These are phyloP conservation scores for Epizoanthus illoricatus DNA, from an alignment of 92 coral and sea anemone species.

Conservation along the genomic window DNA sequence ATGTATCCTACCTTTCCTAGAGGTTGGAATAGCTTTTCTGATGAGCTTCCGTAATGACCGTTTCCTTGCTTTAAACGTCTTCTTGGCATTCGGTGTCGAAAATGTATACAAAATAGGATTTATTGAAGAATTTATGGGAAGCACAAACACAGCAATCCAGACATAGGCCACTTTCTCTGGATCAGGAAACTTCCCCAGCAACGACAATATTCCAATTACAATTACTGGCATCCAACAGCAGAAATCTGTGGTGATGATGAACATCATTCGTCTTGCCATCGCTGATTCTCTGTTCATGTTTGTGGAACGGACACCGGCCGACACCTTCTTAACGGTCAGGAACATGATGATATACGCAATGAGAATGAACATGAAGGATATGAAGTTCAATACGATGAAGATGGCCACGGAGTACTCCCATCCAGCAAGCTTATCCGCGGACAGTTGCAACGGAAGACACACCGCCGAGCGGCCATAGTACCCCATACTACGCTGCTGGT, in stretches of 20 bases:
- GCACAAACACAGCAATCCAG: conserved; percentile 44
- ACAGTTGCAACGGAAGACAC: conserved; percentile 82
- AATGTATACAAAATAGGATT: conserved; percentile 41
- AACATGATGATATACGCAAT: conserved; percentile 74
- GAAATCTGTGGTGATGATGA: conserved; percentile 66
- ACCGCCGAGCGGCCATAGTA: conserved; percentile 82
- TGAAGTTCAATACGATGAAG: conserved; percentile 66
- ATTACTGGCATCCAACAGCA: conserved; percentile 68
- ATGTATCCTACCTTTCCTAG: too few relatives aligned
- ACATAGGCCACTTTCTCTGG: conserved; percentile 15
- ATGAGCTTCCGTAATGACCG: neutral
- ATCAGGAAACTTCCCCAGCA: neutral
- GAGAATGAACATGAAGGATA: conserved; percentile 68
- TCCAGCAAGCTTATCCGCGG: conserved; percentile 67
- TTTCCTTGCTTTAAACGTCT: neutral
- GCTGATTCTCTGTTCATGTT: conserved; percentile 67
- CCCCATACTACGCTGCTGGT: conserved; percentile 54
- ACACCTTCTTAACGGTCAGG: conserved; percentile 54
- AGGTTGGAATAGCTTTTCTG: neutral
- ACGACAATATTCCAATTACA: conserved; percentile 20
- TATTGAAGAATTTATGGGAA: conserved; percentile 39
- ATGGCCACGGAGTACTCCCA: conserved; percentile 78
- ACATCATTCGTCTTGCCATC: conserved; percentile 71
- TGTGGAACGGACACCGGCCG: conserved; percentile 71
- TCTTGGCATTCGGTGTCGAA: conserved; percentile 24